Base-by-base conservation (phyloP, 2,113 vertebrate genomes). In the Porphyrio hochstetteri region DNA sequence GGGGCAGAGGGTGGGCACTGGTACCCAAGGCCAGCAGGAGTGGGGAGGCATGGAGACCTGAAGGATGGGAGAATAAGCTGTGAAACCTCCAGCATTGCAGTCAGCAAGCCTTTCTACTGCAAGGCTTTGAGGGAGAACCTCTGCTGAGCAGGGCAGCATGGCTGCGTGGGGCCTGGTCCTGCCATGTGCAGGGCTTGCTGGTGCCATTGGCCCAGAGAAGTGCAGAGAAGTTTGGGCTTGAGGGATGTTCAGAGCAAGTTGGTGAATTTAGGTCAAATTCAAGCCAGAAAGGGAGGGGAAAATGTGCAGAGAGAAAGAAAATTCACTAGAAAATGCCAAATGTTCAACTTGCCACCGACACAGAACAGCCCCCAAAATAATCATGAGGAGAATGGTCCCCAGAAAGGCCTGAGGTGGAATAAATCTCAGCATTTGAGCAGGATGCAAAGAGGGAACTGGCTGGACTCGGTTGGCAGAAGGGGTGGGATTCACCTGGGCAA, bases 361-460 rank as follows among this genome's bases (percentile, higher is more conserved):
- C 19, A 69, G 72, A 87, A 55, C 1, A 2, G 24, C 36, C 27
- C 31, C 27, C 27, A 65, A 33, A 69, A 56, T 13, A 35, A 91
- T 44, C 40, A 53, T 2, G 0, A 5, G 38, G 61, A 40, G n/a
- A 53, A 74, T 53, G 6, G 46, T 48, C 21, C 33, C 28, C 18
- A 11, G 5, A 69, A 84, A 31, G 6, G 31, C 13, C 65, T 24
- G 53, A 28, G 76, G 53, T 46, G 63, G 33, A 3, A 60, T 11
- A 50, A 77, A 50, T 13, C 27, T 29, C 9, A 4, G 28, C 2
- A 4, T 50, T 44, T 11, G 11, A 61, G 27, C 19, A 4, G 0
- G 5, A 33, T 8, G 24, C 23, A 38, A 35, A 46, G 17, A 19
- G 17, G 11, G 11, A 82, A 28, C 6, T 0, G 1, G 24, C 21